Base-by-base conservation (phyloP, 2,113 vertebrate species). In the Lontra canadensis region DNA sequence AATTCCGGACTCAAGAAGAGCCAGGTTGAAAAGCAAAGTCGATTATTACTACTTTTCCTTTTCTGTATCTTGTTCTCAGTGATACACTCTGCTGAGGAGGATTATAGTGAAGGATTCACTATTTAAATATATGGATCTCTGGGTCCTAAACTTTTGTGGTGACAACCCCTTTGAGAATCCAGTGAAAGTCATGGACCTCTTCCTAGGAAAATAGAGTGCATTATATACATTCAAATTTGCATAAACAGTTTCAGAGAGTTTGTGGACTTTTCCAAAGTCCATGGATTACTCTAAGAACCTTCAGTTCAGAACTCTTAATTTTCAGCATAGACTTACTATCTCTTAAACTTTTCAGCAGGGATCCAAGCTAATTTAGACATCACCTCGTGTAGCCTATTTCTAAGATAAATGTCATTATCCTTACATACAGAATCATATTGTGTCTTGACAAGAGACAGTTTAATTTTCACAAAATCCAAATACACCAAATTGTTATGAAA, bases 391-490 rank as follows among this genome's bases (percentile, higher is more conserved):
- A 57, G 12, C 39, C 67, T 85, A 36, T 79, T 90, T 91, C 61
- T 90, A 79, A 65, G 47, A 90, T 21, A 52, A 90, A 69, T 57
- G 25, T 39, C 31, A 85, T 78, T 34, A 84, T 65, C 44, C 52
- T 84, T 34, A 97, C 69, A 85, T 78, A 39, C 6, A 94, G 42
- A 85, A n/a, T 47, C 84, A 31, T 5, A 76, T 74, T 78, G 10
- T 61, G 52, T 89, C 88, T 95, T 82, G 29, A 90, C 44, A 69
- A 88, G 29, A 96, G 17, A 44, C 57, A 74, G 15, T 71, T 90
- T 69, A 82, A 83, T 87, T 76, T 95, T 95, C 71, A 69, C 69
- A 94, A 92, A 95, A 90, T 92, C 34, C 20, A 87, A 96, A 79
- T 59, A 67, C 1, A 20, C n/a, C 42, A 52, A 10, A 61, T 74